Percentiles rank a stretch among this genome's conserved stretches.
These are phyloP conservation scores for Notiomystis cincta DNA, from an alignment of 2,113 vertebrate genomes.

Conservation along the genomic window DNA sequence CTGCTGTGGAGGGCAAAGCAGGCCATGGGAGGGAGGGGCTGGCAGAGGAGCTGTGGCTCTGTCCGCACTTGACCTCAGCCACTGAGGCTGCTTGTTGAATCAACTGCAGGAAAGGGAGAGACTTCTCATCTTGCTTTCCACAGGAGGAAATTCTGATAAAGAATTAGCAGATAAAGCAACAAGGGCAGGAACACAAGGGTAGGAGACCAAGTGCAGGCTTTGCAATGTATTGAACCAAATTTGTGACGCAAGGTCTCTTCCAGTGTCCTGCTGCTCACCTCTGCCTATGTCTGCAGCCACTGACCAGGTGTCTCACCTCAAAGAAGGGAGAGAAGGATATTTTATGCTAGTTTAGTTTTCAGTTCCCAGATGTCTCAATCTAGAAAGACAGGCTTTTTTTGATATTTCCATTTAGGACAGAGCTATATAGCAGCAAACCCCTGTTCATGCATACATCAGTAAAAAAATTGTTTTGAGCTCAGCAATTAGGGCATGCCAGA, in stretches of 20 bases:
- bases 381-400: neutral
- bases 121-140: neutral
- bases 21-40: neutral
- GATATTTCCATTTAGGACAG: neutral
- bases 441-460: neutral
- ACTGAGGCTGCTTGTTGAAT: neutral
- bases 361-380: neutral
- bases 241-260: neutral
- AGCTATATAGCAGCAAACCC: neutral
- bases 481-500: neutral
- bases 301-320: neutral
- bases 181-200: neutral
- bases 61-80: neutral
- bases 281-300: neutral
- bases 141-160: neutral
- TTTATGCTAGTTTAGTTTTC: neutral
- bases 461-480: neutral
- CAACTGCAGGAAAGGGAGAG: neutral
- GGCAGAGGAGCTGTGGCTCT: neutral
- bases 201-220: neutral
- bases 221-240: neutral
- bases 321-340: neutral
- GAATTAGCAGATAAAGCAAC: neutral
- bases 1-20: neutral
- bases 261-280: fast-evolving